These are phyloP conservation scores for Pelmatolapia mariae DNA, from an alignment of 2,113 vertebrate genomes.

Conservation along the genomic window DNA sequence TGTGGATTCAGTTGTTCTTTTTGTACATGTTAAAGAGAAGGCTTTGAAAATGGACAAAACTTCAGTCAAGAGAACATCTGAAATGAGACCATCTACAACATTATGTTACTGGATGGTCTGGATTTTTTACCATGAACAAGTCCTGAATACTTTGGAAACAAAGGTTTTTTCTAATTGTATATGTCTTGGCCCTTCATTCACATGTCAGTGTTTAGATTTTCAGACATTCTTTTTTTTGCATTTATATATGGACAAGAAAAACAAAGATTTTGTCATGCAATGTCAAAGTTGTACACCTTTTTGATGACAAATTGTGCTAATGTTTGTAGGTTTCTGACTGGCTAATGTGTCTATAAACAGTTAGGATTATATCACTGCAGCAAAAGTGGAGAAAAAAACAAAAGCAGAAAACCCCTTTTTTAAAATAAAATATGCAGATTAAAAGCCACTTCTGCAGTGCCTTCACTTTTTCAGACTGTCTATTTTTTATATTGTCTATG, in stretches of 20 bases:
- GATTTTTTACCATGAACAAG: not conserved
- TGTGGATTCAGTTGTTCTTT: not conserved
- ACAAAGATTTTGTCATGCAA: not conserved
- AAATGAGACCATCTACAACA: not conserved
- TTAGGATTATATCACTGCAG: not conserved
- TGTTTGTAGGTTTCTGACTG: not conserved
- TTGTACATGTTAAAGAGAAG: not conserved
- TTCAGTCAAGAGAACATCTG: not conserved
- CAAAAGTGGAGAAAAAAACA: not conserved
- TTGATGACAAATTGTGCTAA: not conserved
- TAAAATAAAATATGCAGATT: not conserved
- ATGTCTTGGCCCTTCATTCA: not conserved
- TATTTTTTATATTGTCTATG: not conserved
- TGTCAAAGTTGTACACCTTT: not conserved
- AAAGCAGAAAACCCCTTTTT: not conserved
- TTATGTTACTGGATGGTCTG: not conserved
- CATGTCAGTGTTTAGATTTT: not conserved
- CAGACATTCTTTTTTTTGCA: not conserved
- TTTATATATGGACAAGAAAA: not conserved
- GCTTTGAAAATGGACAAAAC: not conserved
- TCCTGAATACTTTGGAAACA: not conserved
- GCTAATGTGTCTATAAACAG: not conserved
- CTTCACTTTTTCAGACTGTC: not conserved
- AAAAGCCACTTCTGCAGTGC: not conserved
- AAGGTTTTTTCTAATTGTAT: accelerated